phyloP scores from a whole-genome alignment of 2,797 vertebrate species.

The Chiloscyllium punctatum region DNA sequence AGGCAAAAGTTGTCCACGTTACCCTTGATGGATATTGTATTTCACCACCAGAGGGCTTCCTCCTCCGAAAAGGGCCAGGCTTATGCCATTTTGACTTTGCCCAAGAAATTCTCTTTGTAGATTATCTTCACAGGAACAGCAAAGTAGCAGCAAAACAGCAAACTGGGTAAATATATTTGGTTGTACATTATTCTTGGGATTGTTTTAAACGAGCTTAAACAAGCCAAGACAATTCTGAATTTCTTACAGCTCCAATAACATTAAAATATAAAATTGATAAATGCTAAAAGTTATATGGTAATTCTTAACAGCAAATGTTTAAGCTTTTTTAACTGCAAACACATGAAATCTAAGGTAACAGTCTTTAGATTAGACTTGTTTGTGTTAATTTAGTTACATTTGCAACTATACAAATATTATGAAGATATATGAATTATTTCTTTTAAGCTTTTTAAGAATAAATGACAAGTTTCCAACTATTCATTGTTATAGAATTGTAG shows the following conservation, averaged over 20 bases:
- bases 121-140: conserved; percentile 62
- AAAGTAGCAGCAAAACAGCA: conserved; percentile 34
- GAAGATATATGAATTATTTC: background rate
- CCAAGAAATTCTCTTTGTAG: conserved; percentile 88
- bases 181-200: background rate
- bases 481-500: background rate
- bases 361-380: background rate
- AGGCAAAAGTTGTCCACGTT: conserved; percentile 80
- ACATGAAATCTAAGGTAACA: background rate
- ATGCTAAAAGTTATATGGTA: background rate
- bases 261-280: background rate
- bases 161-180: conserved; percentile 41
- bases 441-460: background rate
- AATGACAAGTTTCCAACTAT: background rate
- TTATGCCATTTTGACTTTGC: conserved; percentile 97
- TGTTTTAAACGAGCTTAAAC: background rate
- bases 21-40: conserved; percentile 71
- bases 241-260: background rate
- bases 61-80: conserved; percentile 87
- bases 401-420: background rate
- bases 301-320: background rate
- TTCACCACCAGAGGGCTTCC: conserved; percentile 80
- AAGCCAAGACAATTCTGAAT: background rate
- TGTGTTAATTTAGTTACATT: background rate
- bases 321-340: background rate